Conservation (phyloP, 92 coral and sea anemone species). For the Actinernus sp. region DNA sequence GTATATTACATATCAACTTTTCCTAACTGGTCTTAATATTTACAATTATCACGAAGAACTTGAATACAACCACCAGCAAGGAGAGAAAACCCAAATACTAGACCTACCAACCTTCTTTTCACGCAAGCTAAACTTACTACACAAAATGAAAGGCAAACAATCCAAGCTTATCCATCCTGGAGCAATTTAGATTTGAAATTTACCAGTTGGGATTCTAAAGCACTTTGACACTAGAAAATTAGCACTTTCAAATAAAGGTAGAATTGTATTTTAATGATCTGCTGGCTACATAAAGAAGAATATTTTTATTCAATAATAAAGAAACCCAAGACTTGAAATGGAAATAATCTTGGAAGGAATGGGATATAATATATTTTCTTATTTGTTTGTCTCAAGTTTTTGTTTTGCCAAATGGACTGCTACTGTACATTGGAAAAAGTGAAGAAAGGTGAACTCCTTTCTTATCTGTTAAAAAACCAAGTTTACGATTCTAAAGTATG, state of each 20-base stretch:
- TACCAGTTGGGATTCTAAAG: neutral
- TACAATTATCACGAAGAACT: conserved; percentile 67
- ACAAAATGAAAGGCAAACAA: neutral
- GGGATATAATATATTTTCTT: too few species aligned
- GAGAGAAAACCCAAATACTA: conserved; percentile 16
- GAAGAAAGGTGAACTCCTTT: neutral
- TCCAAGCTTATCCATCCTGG: neutral
- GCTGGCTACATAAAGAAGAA: neutral
- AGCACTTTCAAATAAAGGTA: conserved; percentile 5
- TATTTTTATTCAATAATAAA: too few species aligned
- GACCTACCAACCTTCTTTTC: neutral
- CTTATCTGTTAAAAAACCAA: neutral
- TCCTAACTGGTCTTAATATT: conserved; percentile 83
- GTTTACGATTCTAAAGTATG: too few species aligned
- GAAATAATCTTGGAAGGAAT: too few species aligned
- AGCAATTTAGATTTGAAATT: neutral
- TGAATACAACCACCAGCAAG: conserved; percentile 72
- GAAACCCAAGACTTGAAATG: too few species aligned
- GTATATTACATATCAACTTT: conserved; percentile 89
- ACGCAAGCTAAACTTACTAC: neutral
- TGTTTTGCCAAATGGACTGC: too few species aligned
- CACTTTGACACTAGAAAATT: neutral
- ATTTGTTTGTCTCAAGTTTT: too few species aligned
- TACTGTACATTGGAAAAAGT: too few species aligned
- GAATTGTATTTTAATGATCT: conserved; percentile 13